Conservation (phyloP, 2,888 invertebrate species). For the Andricus curvator region DNA sequence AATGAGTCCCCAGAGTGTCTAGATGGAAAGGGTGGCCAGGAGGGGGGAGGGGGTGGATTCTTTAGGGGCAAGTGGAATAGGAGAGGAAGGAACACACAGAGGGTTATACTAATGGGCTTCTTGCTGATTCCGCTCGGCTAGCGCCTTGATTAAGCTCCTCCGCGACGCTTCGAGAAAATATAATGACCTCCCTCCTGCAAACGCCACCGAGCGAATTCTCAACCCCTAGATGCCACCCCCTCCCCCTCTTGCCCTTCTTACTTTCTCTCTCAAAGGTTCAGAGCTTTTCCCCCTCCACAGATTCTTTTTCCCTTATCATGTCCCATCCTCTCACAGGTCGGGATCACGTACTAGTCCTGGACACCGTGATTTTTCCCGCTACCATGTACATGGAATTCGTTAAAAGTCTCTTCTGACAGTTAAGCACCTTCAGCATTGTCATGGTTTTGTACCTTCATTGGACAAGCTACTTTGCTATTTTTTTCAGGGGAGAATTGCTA, state of each 20-base stretch:
- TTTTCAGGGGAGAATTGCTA: not conserved
- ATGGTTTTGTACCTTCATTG: conserved; percentile 21
- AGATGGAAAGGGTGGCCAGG: conserved; percentile 41
- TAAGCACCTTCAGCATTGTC: conserved; percentile 38
- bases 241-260: conserved; percentile 20
- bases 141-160: conserved; percentile 76
- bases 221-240: conserved; percentile 42
- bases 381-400: conserved; percentile 42
- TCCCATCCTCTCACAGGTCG: conserved; percentile 43
- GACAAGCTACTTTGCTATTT: not conserved
- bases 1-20: conserved; percentile 71
- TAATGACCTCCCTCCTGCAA: conserved; percentile 74
- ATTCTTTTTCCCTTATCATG: conserved; percentile 33
- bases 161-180: conserved; percentile 77
- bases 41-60: conserved; percentile 41
- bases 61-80: conserved; percentile 32
- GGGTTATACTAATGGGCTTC: conserved; percentile 75
- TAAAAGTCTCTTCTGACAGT: conserved; percentile 44
- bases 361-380: conserved; percentile 63
- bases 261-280: conserved; percentile 10
- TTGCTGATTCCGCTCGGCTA: conserved; percentile 77
- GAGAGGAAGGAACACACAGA: conserved; percentile 53
- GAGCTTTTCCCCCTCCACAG: not conserved
- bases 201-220: conserved; percentile 64
- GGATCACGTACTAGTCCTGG: conserved; percentile 60